Evolutionary conservation across 2,797 vertebrate genomes (phyloP).

Genomic region (Hippopotamyrus pictus): DNA sequence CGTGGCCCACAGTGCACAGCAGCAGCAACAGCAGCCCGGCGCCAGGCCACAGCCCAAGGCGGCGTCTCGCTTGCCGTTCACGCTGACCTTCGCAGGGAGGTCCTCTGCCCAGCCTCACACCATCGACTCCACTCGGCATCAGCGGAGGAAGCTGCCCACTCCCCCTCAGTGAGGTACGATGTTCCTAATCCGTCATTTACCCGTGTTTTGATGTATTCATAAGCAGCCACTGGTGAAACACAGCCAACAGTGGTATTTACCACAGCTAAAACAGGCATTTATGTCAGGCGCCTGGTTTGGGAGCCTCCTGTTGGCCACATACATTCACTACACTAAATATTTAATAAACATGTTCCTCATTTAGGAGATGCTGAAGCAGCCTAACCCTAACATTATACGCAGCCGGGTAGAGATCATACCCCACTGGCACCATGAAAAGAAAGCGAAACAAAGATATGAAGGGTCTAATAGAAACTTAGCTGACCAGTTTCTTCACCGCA

Average conservation of each 20-base stretch:
- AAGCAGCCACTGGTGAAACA: not conserved
- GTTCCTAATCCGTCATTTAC: not conserved
- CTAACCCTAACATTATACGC: not conserved
- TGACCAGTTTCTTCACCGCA: not conserved
- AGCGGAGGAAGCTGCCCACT: constrained; percentile 55
- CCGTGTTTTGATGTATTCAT: not conserved
- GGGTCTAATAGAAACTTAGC: not conserved
- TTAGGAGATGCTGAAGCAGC: not conserved
- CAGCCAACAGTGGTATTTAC: not conserved
- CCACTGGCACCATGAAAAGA: not conserved
- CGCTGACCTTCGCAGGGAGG: not conserved
- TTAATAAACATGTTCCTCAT: not conserved
- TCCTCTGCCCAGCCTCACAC: constrained; percentile 33
- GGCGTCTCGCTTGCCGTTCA: not conserved
- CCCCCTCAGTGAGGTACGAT: constrained; percentile 52
- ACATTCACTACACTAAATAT: not conserved
- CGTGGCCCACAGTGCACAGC: constrained; percentile 43
- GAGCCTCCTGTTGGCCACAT: not conserved
- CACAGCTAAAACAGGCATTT: not conserved
- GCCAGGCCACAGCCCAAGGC: constrained; percentile 23
- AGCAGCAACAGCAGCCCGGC: constrained; percentile 42
- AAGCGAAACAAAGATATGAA: not conserved
- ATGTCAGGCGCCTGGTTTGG: not conserved
- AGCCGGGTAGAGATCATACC: not conserved
- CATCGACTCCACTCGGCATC: constrained; percentile 55